Base-by-base conservation (phyloP, 2,888 invertebrate genomes). In the Nemotelus pantherinus region DNA sequence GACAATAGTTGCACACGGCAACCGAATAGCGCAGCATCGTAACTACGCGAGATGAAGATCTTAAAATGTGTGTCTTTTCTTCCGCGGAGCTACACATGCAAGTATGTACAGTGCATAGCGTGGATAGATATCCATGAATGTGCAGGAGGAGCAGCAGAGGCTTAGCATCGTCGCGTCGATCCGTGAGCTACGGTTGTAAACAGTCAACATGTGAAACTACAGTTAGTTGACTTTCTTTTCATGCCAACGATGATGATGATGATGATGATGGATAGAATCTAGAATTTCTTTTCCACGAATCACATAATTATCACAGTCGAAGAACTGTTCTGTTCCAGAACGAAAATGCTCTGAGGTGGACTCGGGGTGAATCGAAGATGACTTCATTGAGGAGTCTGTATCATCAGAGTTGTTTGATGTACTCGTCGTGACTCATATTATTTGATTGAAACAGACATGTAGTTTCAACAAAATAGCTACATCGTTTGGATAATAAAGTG, bases 221-320 rank as follows among this genome's bases (percentile, higher is more conserved):
- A 70, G 70, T 70, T 70, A 70, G 70, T 53, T 70, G 70, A 70
- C 70, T 70, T 70, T 70, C 70, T 70, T 55, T 70, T 43, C 70
- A 55, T 43, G n/a, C n/a, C 10, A 10, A 10, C 25, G n/a, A 25
- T 10, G 57, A 10, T 47, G 55, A 70, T 70, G 70, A 70, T 10
- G 57, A 10, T 47, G 55, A 70, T 70, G 70, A 70, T 55, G 70
- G 70, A 70, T 70, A 55, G 70, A 55, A 70, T 70, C 70, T 70
- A 55, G 70, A 70, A 70, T 70, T 70, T 55, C 70, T 70, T 70
- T 55, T 43, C 53, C 70, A 53, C 53, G 70, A 70, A 70, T 70
- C 55, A 55, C 70, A 70, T 70, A 70, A 70, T 70, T 70, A 70
- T 43, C 25, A 44, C 48, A 3, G 47, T 48, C n/a, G 4, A 41